Conservation (phyloP, 2,888 invertebrate species). For the Epinotia ramella region DNA sequence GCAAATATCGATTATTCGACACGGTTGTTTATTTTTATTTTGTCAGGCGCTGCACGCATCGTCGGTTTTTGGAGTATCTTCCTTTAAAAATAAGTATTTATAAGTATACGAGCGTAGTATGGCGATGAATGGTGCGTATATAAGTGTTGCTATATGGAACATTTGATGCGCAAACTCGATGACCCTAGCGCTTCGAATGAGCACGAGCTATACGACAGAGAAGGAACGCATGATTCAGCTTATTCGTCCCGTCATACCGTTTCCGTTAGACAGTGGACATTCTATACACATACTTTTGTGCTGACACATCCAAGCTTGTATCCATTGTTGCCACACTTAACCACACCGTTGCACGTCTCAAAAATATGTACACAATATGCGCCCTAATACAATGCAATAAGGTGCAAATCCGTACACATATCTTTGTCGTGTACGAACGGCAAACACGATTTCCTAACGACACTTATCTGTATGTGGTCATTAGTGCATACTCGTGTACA, state of each 20-base stretch:
- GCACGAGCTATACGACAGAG: too few relatives aligned
- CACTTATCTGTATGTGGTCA: slow-evolving; percentile 8
- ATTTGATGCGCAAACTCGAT: too few relatives aligned
- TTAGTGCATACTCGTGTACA: slow-evolving; percentile 18
- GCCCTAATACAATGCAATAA: not conserved
- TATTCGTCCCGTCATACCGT: too few relatives aligned
- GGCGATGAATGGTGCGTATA: too few relatives aligned
- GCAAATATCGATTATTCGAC: not conserved
- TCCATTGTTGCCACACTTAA: slow-evolving; percentile 4
- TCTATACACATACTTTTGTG: not conserved
- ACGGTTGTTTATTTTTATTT: not conserved
- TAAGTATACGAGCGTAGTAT: too few relatives aligned
- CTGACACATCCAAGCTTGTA: not conserved
- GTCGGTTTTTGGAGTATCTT: too few relatives aligned
- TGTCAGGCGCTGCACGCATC: too few relatives aligned
- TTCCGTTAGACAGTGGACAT: too few relatives aligned
- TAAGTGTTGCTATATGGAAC: too few relatives aligned
- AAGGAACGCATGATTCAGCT: too few relatives aligned
- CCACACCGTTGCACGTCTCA: not conserved
- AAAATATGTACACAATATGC: not conserved
- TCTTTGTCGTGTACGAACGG: not conserved
- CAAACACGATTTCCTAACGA: slow-evolving; percentile 14
- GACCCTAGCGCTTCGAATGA: too few relatives aligned
- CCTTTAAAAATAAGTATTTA: too few relatives aligned
- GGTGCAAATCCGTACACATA: not conserved